These are phyloP conservation scores for Margarornis squamiger DNA, from an alignment of 2,797 vertebrate genomes.

Conservation along the genomic window DNA sequence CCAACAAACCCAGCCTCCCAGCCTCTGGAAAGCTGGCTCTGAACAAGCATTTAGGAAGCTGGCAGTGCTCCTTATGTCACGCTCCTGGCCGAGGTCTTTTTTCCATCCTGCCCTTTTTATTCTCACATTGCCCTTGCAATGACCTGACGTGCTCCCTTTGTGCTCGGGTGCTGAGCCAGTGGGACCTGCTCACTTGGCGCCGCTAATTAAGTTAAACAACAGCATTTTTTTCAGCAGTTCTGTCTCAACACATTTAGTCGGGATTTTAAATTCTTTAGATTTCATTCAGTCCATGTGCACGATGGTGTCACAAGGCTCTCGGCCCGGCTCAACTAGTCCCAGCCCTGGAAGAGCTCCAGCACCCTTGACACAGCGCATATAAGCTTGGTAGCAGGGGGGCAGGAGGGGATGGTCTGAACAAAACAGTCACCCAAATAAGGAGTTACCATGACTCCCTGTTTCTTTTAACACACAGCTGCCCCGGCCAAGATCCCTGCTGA, in stretches of 20 bases:
- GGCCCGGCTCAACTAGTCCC: neutral
- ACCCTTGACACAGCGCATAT: neutral
- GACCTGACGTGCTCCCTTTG: slow-evolving; percentile 39
- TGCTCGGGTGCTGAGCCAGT: slow-evolving; percentile 33
- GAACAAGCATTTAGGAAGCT: slow-evolving; percentile 39
- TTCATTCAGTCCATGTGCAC: slow-evolving; percentile 29
- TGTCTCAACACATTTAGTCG: slow-evolving; percentile 32
- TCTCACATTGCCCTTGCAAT: slow-evolving; percentile 19
- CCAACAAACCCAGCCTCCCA: neutral
- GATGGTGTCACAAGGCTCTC: slow-evolving; percentile 30
- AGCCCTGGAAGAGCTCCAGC: slow-evolving; percentile 51
- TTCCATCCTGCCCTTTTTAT: slow-evolving; percentile 58
- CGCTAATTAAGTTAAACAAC: slow-evolving; percentile 25
- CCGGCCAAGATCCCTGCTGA: neutral
- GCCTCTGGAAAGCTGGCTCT: slow-evolving; percentile 22
- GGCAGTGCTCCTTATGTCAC: slow-evolving; percentile 51
- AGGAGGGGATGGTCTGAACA: neutral
- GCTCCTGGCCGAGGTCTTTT: slow-evolving; percentile 45
- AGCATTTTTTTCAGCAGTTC: neutral
- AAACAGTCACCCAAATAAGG: slow-evolving; percentile 45
- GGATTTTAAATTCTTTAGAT: slow-evolving; percentile 65
- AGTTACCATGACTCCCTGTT: neutral
- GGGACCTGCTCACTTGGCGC: slow-evolving; percentile 9
- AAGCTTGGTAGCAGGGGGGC: neutral
- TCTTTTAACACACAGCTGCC: neutral